Conservation (phyloP, 2,888 invertebrate species). For the Stenurella melanura region DNA sequence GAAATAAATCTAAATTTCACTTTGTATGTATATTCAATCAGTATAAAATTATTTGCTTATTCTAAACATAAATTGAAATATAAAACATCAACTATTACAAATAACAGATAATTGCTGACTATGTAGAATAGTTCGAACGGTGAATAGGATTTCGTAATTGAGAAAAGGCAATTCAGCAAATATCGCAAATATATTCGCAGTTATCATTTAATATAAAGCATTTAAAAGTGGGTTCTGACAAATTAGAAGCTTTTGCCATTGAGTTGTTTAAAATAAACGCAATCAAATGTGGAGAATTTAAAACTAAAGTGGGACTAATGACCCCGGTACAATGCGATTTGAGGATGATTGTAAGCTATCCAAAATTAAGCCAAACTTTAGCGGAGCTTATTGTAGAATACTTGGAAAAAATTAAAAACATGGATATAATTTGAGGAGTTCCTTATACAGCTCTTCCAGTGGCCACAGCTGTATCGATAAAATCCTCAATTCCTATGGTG, state of each 20-base stretch:
- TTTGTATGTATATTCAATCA: too few species aligned
- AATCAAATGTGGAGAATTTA: too few species aligned
- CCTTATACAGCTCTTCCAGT: too few species aligned
- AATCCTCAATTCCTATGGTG: constrained; percentile 94
- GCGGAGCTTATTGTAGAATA: constrained; percentile 78
- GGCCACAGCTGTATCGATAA: constrained; percentile 96
- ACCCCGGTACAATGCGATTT: constrained; percentile 98
- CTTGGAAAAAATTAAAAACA: constrained; percentile 72
- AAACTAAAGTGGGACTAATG: constrained; percentile 92
- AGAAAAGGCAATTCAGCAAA: too few species aligned
- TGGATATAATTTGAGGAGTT: constrained; percentile 91
- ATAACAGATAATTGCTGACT: too few species aligned
- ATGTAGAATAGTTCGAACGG: too few species aligned
- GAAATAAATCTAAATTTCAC: too few species aligned
- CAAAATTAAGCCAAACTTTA: constrained; percentile 83
- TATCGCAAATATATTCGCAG: too few species aligned
- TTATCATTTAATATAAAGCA: neutral
- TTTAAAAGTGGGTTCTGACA: constrained; percentile 31
- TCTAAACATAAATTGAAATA: too few species aligned
- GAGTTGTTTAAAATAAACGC: constrained; percentile 85
- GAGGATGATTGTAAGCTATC: constrained; percentile 92
- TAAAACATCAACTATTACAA: too few species aligned
- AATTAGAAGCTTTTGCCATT: constrained; percentile 78
- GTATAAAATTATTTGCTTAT: too few species aligned
- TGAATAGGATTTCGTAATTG: too few species aligned